phyloP scores from a whole-genome alignment of 2,113 vertebrate species.

The Columbina picui region DNA sequence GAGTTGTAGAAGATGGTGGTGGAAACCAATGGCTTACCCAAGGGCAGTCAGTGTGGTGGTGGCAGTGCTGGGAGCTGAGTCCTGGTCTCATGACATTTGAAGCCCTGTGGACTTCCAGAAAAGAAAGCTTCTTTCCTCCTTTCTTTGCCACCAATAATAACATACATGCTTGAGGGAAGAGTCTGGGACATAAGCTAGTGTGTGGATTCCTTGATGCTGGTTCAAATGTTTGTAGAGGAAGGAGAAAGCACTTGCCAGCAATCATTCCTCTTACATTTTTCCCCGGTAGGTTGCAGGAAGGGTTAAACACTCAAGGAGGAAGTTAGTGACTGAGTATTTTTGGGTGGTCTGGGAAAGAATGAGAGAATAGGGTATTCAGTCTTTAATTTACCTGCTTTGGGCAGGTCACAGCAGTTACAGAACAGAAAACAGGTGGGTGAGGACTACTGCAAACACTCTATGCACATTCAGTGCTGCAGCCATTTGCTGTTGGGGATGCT shows the following conservation, averaged over 20 bases:
- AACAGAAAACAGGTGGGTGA: slow-evolving; percentile 24
- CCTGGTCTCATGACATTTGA: neutral
- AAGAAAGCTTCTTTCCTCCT: neutral
- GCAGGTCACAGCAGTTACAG: neutral
- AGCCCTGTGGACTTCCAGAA: neutral
- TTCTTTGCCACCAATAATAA: neutral
- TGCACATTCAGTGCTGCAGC: neutral
- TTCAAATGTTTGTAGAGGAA: neutral
- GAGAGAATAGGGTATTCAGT: neutral
- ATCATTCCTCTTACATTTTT: neutral
- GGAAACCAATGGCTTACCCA: neutral
- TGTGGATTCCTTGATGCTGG: neutral
- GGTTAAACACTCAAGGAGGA: slow-evolving; percentile 35
- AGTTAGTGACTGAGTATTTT: neutral
- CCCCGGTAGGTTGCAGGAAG: neutral
- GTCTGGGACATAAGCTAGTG: neutral
- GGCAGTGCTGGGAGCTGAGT: neutral
- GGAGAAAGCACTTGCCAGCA: neutral
- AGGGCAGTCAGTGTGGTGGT: neutral
- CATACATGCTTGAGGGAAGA: neutral
- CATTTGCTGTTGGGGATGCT: neutral
- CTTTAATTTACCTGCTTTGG: slow-evolving; percentile 47
- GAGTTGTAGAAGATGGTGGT: neutral
- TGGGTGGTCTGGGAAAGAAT: slow-evolving; percentile 56
- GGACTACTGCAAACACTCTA: neutral